phyloP scores from a whole-genome alignment of 2,888 invertebrate genomes.

The Odontothrips loti region DNA sequence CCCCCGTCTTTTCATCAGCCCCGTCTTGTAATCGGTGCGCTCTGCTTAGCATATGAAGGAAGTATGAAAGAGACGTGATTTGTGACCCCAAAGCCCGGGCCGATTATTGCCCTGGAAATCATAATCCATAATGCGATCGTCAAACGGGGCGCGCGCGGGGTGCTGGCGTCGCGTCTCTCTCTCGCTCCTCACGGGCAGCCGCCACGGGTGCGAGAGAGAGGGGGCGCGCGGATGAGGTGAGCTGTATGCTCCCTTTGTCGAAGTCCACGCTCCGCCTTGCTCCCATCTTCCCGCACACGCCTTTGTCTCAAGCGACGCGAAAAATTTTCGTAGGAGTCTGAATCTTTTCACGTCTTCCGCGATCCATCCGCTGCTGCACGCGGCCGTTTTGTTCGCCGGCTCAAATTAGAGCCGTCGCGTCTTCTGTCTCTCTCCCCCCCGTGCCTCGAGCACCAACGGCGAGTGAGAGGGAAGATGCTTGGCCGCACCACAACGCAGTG shows the following conservation, averaged over 20 bases:
- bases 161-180: background rate
- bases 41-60: background rate
- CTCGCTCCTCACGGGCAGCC: background rate
- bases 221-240: background rate
- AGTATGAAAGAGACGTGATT: background rate
- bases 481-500: too few species aligned
- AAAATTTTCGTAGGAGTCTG: background rate
- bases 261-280: background rate
- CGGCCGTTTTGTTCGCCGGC: background rate
- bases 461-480: too few species aligned
- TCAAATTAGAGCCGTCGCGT: background rate
- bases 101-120: slow-evolving; percentile 22
- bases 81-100: background rate
- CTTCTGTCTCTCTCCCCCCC: background rate
- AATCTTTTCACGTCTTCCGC: background rate
- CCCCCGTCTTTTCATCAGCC: background rate
- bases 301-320: slow-evolving; percentile 11
- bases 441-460: background rate
- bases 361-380: too few species aligned
- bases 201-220: background rate
- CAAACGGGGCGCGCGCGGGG: background rate
- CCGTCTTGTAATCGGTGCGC: background rate
- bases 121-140: slow-evolving; percentile 13
- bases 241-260: background rate
- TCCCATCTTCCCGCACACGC: background rate